Evolutionary conservation across 2,888 invertebrate species (phyloP), one percentile per base, ranked within the genome.

Genomic region (Bellardia bayeri): DNA sequence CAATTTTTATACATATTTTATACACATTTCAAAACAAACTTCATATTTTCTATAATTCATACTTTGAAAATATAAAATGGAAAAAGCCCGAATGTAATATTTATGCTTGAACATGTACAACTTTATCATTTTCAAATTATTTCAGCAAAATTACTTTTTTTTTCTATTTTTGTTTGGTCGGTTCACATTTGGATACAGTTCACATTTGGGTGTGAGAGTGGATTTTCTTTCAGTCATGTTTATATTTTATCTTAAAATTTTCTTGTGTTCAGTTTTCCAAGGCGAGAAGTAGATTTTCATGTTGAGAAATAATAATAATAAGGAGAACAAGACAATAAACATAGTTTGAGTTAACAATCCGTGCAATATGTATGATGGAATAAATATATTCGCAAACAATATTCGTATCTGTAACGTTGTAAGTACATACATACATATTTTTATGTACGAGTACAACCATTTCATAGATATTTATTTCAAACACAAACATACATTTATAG

Each of bases 71-170:
- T 30, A 42, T 11, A 23, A 58, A 69, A 64, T 51, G 3, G 54
- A 42, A 13, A 45, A 23, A 37, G 40, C 51, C 23, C 33, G 7
- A 71, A 30, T 37, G 14, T 6, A 78, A 74, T 72, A 86, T 83
- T 86, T 88, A 88, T 88, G 88, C 85, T 79, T 33, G 54, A 76
- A 79, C 88, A 88, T 86, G 88, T 66, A 58, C 80, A 72, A 71
- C 61, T 64, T 66, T 84, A 86, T 81, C 40, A 81, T 68, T 81
- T 83, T 72, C 16, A 72, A 82, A 88, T 82, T 79, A 82, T 85
- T 87, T 87, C 16, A 64, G 74, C 74, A 63, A 82, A 71, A 64
- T 72, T 74, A 82, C 16, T 51, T 16, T 1, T 23, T 14, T 23
- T 45, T 75, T 30, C 51, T 1, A n/a, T 14, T 23, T 37, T 75